These are phyloP conservation scores for Caenorhabditis drosophilae DNA, from an alignment of 2,888 invertebrate species.

Conservation along the genomic window DNA sequence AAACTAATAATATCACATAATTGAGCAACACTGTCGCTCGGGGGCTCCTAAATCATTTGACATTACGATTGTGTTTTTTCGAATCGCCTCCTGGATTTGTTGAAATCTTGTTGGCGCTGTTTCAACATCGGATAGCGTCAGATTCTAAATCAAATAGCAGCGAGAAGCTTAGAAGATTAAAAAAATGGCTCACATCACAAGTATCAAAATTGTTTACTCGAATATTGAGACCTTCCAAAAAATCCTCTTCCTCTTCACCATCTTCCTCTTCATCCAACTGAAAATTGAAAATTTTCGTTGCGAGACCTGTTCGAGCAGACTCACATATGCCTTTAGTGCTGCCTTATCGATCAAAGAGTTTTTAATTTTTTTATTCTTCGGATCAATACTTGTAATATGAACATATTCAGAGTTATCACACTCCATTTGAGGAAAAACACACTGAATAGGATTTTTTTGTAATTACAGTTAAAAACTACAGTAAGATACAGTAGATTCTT, in stretches of 20 bases:
- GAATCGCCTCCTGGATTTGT: conserved; percentile 59
- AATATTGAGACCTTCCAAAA: conserved; percentile 61
- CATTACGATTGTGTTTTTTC: conserved; percentile 27
- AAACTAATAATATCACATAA: conserved; percentile 26
- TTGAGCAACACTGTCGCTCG: conserved; percentile 58
- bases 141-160: no score
- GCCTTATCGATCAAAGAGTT: conserved; percentile 40
- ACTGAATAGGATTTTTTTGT: no score
- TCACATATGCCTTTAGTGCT: conserved; percentile 31
- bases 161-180: no score
- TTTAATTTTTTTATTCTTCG: conserved; percentile 31
- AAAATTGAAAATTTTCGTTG: conserved; percentile 1
- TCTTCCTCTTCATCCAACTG: conserved; percentile 46
- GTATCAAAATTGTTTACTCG: conserved; percentile 64
- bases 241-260: conserved; percentile 50
- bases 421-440: conserved; percentile 55
- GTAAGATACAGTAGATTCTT: conserved; percentile 35
- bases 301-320: no score
- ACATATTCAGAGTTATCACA: conserved; percentile 26
- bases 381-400: conserved; percentile 46
- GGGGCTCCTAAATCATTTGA: conserved; percentile 51
- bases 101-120: conserved; percentile 56
- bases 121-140: conserved; percentile 60
- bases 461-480: no score
- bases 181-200: no score